These are phyloP conservation scores for Prochilodus magdalenae DNA, from an alignment of 2,113 vertebrate genomes.

Conservation along the genomic window DNA sequence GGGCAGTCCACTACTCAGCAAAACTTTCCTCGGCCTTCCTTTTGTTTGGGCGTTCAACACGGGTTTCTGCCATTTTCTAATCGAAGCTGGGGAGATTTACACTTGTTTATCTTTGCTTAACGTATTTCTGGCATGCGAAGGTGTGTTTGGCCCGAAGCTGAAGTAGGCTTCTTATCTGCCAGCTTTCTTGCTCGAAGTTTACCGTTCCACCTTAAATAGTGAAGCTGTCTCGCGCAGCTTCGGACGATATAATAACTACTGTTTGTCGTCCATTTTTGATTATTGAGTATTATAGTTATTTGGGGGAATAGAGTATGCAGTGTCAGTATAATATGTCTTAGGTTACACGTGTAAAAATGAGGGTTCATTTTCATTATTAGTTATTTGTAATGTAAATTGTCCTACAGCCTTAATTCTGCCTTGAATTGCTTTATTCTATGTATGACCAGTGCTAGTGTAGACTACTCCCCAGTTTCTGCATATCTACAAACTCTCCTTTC, in stretches of 20 bases:
- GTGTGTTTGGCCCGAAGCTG: conserved; percentile 3
- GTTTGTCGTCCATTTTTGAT: neutral
- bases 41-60: conserved; percentile 44
- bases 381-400: neutral
- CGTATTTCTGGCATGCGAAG: neutral
- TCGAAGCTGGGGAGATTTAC: neutral
- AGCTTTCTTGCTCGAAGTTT: no score
- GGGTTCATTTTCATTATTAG: no score
- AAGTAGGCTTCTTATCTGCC: no score
- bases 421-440: neutral
- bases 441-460: neutral
- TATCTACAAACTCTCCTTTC: neutral
- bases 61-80: conserved; percentile 18
- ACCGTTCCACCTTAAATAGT: no score
- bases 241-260: no score
- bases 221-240: no score
- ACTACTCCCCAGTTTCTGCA: neutral
- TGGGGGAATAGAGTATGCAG: neutral
- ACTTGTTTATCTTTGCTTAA: conserved; percentile 5
- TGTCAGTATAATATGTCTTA: neutral
- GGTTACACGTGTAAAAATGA: neutral
- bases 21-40: conserved; percentile 55
- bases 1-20: conserved; percentile 64
- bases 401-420: neutral
- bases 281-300: neutral